Conservation (phyloP, 2,113 vertebrate species). For the Podilymbus podiceps region DNA sequence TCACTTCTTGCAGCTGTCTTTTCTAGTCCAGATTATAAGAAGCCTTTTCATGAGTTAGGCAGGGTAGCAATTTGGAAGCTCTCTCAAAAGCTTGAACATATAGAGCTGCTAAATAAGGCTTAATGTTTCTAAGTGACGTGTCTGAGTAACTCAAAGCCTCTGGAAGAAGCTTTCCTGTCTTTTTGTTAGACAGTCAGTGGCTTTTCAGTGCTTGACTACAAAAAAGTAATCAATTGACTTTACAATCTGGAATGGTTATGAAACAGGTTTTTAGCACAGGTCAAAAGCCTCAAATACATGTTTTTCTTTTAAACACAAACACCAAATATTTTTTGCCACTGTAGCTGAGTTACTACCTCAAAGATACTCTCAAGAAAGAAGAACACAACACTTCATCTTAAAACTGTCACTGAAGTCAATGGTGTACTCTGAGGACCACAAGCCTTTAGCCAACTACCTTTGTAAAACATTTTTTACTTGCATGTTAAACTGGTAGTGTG, state of each 20-base stretch:
- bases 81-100: slow-evolving; percentile 38
- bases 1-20: not conserved
- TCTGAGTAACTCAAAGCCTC: not conserved
- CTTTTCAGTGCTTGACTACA: not conserved
- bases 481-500: not conserved
- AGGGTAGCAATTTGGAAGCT: slow-evolving; percentile 29
- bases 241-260: not conserved
- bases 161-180: not conserved
- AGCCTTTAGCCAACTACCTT: not conserved
- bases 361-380: not conserved
- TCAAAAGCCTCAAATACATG: not conserved
- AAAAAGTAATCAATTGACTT: not conserved
- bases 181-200: not conserved
- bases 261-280: not conserved
- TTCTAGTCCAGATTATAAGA: slow-evolving; percentile 32
- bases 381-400: not conserved
- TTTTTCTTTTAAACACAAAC: not conserved
- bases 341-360: not conserved
- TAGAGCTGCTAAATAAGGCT: slow-evolving; percentile 7
- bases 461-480: not conserved
- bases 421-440: not conserved
- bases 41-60: slow-evolving; percentile 5
- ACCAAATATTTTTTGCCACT: not conserved
- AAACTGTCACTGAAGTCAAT: not conserved
- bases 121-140: not conserved